phyloP scores from a whole-genome alignment of 2,888 invertebrate genomes.

The Teleiodes luculella region DNA sequence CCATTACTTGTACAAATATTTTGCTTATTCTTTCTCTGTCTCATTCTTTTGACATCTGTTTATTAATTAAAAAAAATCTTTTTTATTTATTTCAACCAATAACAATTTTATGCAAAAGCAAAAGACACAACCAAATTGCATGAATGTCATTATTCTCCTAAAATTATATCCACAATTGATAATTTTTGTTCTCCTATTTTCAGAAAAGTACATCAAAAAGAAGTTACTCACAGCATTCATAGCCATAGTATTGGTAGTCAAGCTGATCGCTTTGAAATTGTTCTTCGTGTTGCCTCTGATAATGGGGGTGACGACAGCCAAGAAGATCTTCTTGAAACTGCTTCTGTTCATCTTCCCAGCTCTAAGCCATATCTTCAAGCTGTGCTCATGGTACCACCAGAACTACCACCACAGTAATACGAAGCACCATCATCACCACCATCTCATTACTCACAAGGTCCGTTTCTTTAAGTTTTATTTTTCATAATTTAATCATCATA shows the following conservation, averaged over 20 bases:
- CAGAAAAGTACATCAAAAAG: constrained; percentile 88
- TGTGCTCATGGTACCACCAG: constrained; percentile 90
- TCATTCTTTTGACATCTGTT: too few species aligned
- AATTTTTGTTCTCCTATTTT: constrained; percentile 35
- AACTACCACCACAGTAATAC: constrained; percentile 85
- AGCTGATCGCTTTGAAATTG: constrained; percentile 87
- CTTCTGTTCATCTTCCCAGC: constrained; percentile 90
- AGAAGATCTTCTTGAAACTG: constrained; percentile 89
- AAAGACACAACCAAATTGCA: too few species aligned
- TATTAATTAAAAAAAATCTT: too few species aligned
- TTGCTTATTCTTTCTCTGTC: too few species aligned
- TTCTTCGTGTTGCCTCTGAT: constrained; percentile 88
- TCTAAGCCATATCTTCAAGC: constrained; percentile 88
- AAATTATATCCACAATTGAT: background rate
- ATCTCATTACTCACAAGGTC: constrained; percentile 82
- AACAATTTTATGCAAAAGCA: too few species aligned
- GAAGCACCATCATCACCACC: constrained; percentile 86
- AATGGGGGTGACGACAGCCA: constrained; percentile 89
- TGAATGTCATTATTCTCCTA: background rate
- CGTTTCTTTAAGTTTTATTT: too few species aligned
- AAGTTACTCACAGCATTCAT: constrained; percentile 86
- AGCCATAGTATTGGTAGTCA: constrained; percentile 86
- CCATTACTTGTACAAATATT: too few species aligned
- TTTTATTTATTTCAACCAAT: too few species aligned
- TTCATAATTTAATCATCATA: too few species aligned